phyloP scores from a whole-genome alignment of 2,113 vertebrate genomes.

The Pongo abelii region DNA sequence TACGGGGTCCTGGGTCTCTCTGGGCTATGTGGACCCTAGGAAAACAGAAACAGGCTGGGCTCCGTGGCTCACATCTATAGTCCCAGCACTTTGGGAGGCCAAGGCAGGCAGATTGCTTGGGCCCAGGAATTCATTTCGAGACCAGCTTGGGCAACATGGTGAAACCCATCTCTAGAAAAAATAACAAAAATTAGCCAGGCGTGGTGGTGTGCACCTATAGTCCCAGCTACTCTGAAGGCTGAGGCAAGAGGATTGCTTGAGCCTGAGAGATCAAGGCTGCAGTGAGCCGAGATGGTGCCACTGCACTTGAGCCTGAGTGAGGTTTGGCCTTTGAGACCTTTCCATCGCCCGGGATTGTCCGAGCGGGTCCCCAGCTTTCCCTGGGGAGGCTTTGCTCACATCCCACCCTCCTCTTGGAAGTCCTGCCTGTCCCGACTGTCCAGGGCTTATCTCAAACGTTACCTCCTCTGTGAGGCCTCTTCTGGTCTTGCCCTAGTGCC shows the following conservation, averaged over 20 bases:
- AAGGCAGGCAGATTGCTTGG: too few relatives aligned
- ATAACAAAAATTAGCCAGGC: too few relatives aligned
- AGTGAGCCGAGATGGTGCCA: too few relatives aligned
- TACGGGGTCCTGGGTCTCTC: neutral
- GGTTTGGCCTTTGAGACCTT: neutral
- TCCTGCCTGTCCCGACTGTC: neutral
- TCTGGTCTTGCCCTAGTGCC: neutral
- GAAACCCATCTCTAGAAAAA: too few relatives aligned
- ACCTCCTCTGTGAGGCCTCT: neutral
- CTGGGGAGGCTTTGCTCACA: neutral
- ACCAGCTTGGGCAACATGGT: too few relatives aligned
- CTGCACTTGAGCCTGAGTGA: neutral
- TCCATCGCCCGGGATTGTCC: neutral
- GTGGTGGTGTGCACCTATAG: too few relatives aligned
- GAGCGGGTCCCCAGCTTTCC: neutral
- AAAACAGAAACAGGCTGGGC: neutral
- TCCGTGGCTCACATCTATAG: neutral
- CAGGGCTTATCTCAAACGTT: accelerated
- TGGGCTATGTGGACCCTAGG: neutral
- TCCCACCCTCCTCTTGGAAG: neutral
- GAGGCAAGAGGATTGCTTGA: too few relatives aligned
- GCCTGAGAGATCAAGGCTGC: too few relatives aligned
- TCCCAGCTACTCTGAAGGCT: too few relatives aligned
- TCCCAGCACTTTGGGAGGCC: too few relatives aligned
- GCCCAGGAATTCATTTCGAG: too few relatives aligned